Percentiles rank a stretch among this genome's conserved stretches.
Conservation (phyloP, 2,113 vertebrate species). For the Cromileptes altivelis region DNA sequence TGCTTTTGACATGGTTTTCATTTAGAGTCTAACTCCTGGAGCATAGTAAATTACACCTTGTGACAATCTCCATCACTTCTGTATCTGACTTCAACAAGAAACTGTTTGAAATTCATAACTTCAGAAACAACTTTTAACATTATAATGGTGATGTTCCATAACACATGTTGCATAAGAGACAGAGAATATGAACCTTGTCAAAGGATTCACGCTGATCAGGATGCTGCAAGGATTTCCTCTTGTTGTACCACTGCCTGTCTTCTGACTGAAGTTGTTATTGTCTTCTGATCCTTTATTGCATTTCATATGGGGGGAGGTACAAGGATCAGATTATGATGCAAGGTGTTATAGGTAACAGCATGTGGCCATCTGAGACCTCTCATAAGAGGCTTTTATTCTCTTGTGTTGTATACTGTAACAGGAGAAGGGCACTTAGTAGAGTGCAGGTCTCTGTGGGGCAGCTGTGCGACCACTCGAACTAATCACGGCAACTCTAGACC, state of each 20-base stretch:
- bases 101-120: background rate
- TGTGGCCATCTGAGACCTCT: background rate
- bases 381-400: too few relatives aligned
- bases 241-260: background rate
- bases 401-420: too few relatives aligned
- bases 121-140: background rate
- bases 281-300: background rate
- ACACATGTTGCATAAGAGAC: background rate
- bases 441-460: too few relatives aligned
- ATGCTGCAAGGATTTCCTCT: conserved; percentile 20
- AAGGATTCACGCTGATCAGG: conserved; percentile 5
- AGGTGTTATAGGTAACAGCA: background rate
- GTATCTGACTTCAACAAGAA: background rate
- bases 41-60: background rate
- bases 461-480: too few relatives aligned
- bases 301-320: conserved; percentile 12
- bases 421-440: too few relatives aligned
- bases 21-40: conserved; percentile 1
- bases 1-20: background rate
- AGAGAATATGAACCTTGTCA: background rate
- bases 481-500: too few relatives aligned
- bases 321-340: conserved; percentile 10
- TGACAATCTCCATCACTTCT: background rate
- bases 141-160: background rate
- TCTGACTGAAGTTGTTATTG: background rate